phyloP scores from a whole-genome alignment of 2,888 invertebrate genomes.

The Ectropis crepuscularia region DNA sequence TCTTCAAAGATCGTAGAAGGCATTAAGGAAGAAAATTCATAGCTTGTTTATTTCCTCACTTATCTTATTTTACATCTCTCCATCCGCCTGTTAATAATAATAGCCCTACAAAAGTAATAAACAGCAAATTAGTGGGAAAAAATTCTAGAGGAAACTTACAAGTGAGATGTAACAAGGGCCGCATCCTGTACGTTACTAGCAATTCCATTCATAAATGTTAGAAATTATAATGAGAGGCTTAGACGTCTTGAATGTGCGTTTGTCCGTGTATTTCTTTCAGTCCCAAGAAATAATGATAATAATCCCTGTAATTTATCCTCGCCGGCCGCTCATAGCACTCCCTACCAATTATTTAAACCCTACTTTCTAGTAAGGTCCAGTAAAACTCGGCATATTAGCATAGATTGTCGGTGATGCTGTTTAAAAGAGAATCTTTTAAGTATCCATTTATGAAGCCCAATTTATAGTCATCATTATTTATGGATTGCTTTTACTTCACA shows the following conservation, averaged over 20 bases:
- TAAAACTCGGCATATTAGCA: constrained; percentile 6
- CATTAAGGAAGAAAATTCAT: too few species aligned
- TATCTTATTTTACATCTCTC: too few species aligned
- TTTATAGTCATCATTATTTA: too few species aligned
- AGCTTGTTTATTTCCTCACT: constrained; percentile 52
- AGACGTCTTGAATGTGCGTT: constrained; percentile 44
- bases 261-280: constrained; percentile 49
- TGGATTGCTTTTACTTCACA: too few species aligned
- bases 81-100: too few species aligned
- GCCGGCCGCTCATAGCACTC: constrained; percentile 52
- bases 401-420: too few species aligned
- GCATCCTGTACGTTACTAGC: constrained; percentile 43
- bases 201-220: constrained; percentile 52
- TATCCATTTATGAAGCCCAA: too few species aligned
- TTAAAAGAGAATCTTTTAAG: too few species aligned
- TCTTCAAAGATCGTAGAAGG: too few species aligned
- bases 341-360: constrained; percentile 61
- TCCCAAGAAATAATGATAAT: constrained; percentile 45
- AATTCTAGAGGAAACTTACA: neutral
- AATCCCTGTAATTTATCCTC: constrained; percentile 59
- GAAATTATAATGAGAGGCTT: constrained; percentile 53
- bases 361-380: constrained; percentile 65
- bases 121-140: neutral
- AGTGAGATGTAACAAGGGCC: constrained; percentile 18
- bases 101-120: neutral